phyloP scores from a whole-genome alignment of 2,888 invertebrate genomes.

The Melinopterus prodromus region DNA sequence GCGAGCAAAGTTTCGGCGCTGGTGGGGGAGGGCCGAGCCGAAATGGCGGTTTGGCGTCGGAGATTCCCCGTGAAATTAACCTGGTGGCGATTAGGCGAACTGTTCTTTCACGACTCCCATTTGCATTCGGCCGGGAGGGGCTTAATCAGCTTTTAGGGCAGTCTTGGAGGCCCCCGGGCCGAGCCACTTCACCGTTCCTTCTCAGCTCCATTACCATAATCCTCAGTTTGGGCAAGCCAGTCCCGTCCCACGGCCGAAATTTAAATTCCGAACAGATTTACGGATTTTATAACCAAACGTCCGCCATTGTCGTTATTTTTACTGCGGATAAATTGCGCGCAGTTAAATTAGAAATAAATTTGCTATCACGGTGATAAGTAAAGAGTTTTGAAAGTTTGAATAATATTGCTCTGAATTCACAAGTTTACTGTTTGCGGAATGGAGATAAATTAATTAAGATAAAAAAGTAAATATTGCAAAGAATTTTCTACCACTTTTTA shows the following conservation, averaged over 20 bases:
- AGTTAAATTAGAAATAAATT: neutral
- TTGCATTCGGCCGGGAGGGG: constrained; percentile 47
- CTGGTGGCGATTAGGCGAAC: constrained; percentile 48
- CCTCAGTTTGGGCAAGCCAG: constrained; percentile 35
- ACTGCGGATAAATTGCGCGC: neutral
- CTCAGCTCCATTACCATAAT: constrained; percentile 51
- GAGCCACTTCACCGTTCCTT: constrained; percentile 49
- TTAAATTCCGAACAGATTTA: constrained; percentile 6
- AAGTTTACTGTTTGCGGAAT: no score
- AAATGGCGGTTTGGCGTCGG: neutral
- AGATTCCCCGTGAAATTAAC: constrained; percentile 44
- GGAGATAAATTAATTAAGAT: no score
- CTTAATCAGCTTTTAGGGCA: constrained; percentile 50
- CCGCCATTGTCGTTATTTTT: neutral
- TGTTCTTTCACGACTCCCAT: constrained; percentile 49
- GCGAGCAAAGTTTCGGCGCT: constrained; percentile 37
- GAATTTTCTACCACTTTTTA: no score
- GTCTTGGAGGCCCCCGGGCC: constrained; percentile 46
- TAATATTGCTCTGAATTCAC: no score
- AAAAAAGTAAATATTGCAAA: no score
- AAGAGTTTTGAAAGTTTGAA: neutral
- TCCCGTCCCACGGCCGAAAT: constrained; percentile 16
- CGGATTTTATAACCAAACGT: constrained; percentile 5
- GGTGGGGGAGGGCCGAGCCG: neutral
- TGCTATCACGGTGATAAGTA: neutral